Evolutionary conservation across 2,888 invertebrate species (phyloP).

Genomic region (Oligia latruncula): DNA sequence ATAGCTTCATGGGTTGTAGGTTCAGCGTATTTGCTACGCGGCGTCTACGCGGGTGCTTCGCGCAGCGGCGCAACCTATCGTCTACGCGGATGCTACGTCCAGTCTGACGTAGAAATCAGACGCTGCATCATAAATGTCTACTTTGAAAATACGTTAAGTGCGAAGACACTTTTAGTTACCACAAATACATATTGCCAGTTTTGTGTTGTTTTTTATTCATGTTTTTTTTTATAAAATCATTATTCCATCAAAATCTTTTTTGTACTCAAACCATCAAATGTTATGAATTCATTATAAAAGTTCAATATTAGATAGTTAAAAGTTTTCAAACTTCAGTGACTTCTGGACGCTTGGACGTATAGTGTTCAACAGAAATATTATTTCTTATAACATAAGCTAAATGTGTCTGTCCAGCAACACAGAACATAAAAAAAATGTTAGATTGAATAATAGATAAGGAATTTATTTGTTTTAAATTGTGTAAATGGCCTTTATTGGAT

Average conservation of each 20-base stretch:
- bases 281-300: too few relatives aligned
- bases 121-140: neutral
- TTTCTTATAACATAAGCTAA: constrained; percentile 15
- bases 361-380: neutral
- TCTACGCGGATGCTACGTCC: neutral
- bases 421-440: neutral
- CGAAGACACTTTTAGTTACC: neutral
- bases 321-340: neutral
- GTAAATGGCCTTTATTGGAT: neutral
- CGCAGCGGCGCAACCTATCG: neutral
- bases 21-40: neutral
- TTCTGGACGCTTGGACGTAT: too few relatives aligned
- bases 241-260: neutral
- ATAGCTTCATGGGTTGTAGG: neutral
- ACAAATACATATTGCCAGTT: too few relatives aligned
- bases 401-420: neutral
- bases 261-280: neutral
- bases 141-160: neutral
- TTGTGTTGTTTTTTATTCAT: too few relatives aligned
- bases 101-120: too few relatives aligned
- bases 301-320: too few relatives aligned
- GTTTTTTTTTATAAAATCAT: neutral
- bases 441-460: constrained; percentile 8
- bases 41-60: neutral
- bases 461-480: neutral